phyloP scores from a whole-genome alignment of 1,140 invertebrate species.

The Prorops nasuta region DNA sequence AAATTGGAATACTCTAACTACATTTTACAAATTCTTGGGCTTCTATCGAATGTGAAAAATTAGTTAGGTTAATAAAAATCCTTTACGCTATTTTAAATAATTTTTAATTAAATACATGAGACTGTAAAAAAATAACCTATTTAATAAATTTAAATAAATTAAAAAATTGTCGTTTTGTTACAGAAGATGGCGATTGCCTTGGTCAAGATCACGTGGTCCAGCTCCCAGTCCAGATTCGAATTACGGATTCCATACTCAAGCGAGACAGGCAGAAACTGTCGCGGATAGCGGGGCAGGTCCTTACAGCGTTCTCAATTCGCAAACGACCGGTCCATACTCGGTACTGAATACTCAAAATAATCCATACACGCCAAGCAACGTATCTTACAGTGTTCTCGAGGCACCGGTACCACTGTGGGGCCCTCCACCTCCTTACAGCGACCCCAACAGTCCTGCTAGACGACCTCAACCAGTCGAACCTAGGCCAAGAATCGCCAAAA shows the following conservation, averaged over 20 bases:
- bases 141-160: too few species aligned
- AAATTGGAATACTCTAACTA: too few species aligned
- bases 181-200: slow-evolving; percentile 52
- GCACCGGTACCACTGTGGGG: slow-evolving; percentile 66
- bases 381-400: slow-evolving; percentile 58
- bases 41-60: too few species aligned
- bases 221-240: slow-evolving; percentile 64
- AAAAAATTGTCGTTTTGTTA: slow-evolving; percentile 7
- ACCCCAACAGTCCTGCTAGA: slow-evolving; percentile 67
- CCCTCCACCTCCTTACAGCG: slow-evolving; percentile 73
- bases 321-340: slow-evolving; percentile 45
- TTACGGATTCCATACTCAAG: slow-evolving; percentile 63
- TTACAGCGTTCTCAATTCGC: slow-evolving; percentile 38
- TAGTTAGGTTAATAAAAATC: too few species aligned
- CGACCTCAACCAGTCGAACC: slow-evolving; percentile 40
- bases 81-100: too few species aligned
- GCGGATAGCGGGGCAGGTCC: slow-evolving; percentile 35
- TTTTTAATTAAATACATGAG: too few species aligned
- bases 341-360: slow-evolving; percentile 41
- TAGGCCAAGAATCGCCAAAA: slow-evolving; percentile 43
- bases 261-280: slow-evolving; percentile 45
- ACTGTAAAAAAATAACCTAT: too few species aligned
- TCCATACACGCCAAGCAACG: slow-evolving; percentile 33
- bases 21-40: too few species aligned
- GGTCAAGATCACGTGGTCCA: slow-evolving; percentile 51